phyloP scores from a whole-genome alignment of 2,888 invertebrate genomes.

The Apamea monoglypha region DNA sequence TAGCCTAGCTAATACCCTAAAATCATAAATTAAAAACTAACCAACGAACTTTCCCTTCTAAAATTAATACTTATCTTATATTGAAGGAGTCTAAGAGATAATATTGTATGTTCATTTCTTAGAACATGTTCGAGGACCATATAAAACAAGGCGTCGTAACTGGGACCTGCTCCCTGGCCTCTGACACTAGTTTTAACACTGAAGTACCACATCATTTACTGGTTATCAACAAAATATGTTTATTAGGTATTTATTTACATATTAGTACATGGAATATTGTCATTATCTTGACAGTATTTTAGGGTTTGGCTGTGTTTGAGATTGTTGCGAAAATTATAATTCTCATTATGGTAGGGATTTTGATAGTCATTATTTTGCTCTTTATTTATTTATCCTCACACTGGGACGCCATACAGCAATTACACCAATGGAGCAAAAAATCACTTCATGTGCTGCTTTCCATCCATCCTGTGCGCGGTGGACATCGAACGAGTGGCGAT shows the following conservation, averaged over 20 bases:
- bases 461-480: too few relatives aligned
- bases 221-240: constrained; percentile 49
- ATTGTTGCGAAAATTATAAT: neutral
- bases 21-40: neutral
- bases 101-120: constrained; percentile 5
- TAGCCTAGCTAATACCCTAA: too few relatives aligned
- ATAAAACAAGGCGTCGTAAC: constrained; percentile 17
- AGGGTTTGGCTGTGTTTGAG: neutral
- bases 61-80: too few relatives aligned
- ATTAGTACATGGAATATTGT: constrained; percentile 32
- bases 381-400: too few relatives aligned
- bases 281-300: constrained; percentile 13
- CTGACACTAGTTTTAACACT: constrained; percentile 31
- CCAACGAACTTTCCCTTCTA: neutral
- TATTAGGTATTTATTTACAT: constrained; percentile 39
- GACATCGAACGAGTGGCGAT: too few relatives aligned
- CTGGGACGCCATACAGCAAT: too few relatives aligned
- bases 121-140: constrained; percentile 15
- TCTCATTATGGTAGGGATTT: neutral
- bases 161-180: constrained; percentile 25
- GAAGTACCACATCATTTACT: constrained; percentile 17
- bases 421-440: too few relatives aligned
- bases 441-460: too few relatives aligned
- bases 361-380: too few relatives aligned
- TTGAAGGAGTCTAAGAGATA: constrained; percentile 20